Evolutionary conservation across 2,888 invertebrate genomes (phyloP), one percentile per base, ranked within the genome.

Genomic region (Drosophila mimica): DNA sequence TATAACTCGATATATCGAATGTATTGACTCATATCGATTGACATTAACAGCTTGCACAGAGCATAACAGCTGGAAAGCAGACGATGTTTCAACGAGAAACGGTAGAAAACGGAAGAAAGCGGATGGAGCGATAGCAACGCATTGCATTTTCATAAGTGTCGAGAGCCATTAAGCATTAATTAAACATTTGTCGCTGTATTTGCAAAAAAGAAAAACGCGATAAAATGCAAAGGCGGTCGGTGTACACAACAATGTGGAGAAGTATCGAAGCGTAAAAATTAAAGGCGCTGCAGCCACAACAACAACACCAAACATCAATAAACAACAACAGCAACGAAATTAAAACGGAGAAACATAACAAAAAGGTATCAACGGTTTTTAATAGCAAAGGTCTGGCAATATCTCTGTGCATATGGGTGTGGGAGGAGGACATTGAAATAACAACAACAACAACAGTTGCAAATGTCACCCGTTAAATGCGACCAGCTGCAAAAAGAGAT

Each of bases 211-310:
- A 52, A 68, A 70, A 52, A 46, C 66, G 67, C 59, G 69, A 67
- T 72, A 80, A 72, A 76, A 83, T 86, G 89, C 86, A 75, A 59
- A 81, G 79, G 70, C 68, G 67, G 68, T 76, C 76, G 75, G 72
- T 81, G 81, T 63, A 74, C 54, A 72, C 59, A 74, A 74, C 70
- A 76, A 87, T 87, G 84, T 70, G 88, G 74, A 79, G 84, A 76
- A 79, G 73, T 76, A 84, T 72, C 73, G 82, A 75, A 87, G 84
- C 82, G 82, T 85, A 71, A 87, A 79, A 87, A 80, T 80, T 72
- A 72, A 76, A 83, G 89, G 84, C 87, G 74, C 73, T 70, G 76
- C 70, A 81, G 78, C 74, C 75, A 88, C 60, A 53, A 66, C 56
- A 75, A 25, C 73, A 73, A 82, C 60, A 53, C 64, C 54, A 75